These are phyloP conservation scores for Epiblema foenella DNA, from an alignment of 2,888 invertebrate genomes.

Conservation along the genomic window DNA sequence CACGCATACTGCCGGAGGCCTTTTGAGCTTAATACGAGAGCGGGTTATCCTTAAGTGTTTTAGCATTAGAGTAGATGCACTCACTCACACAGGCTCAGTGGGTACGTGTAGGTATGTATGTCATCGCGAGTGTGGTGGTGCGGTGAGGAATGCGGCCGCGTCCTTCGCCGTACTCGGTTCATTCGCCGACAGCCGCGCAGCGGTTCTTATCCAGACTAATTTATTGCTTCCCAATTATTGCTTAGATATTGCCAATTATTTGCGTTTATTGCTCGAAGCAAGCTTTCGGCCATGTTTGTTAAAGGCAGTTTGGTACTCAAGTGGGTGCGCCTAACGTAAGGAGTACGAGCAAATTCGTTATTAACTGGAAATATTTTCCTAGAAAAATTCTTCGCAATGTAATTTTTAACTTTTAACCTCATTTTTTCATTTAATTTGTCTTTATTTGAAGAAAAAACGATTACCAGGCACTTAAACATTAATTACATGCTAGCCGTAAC, in stretches of 20 bases:
- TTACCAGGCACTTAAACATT: too few species aligned
- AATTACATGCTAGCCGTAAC: not conserved
- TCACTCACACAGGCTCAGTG: conserved; percentile 59
- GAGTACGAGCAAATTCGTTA: not conserved
- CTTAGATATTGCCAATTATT: conserved; percentile 59
- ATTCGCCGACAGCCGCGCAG: conserved; percentile 78
- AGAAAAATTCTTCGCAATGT: too few species aligned
- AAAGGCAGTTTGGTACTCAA: conserved; percentile 19
- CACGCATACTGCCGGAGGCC: conserved; percentile 11
- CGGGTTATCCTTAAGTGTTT: conserved; percentile 64
- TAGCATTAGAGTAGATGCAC: conserved; percentile 59
- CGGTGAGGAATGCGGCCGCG: conserved; percentile 81
- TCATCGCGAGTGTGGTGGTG: conserved; percentile 73
- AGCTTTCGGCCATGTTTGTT: conserved; percentile 14
- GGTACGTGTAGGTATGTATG: conserved; percentile 76
- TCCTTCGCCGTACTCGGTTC: conserved; percentile 81
- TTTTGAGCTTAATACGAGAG: conserved; percentile 58
- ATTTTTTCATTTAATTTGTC: too few species aligned
- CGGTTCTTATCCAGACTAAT: conserved; percentile 64
- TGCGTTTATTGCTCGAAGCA: conserved; percentile 37
- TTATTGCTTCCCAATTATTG: conserved; percentile 77
- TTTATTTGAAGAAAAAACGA: too few species aligned
- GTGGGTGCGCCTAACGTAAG: not conserved
- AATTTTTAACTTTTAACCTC: too few species aligned
- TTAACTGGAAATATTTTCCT: not conserved